phyloP scores from a whole-genome alignment of 2,888 invertebrate genomes.

The Cylloceria caligata region DNA sequence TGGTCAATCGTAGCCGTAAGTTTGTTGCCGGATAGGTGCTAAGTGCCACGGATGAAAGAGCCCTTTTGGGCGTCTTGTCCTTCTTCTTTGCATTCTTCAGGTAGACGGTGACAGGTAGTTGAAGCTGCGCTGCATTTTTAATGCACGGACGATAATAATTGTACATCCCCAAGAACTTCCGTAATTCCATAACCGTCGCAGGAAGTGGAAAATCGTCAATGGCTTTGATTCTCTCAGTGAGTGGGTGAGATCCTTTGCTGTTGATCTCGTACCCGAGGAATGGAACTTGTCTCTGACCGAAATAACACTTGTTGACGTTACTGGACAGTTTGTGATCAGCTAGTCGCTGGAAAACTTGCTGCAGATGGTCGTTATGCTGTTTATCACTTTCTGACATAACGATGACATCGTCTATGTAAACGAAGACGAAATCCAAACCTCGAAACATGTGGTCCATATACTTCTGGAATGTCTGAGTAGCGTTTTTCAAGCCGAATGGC shows the following conservation, averaged over 20 bases:
- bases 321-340: conserved; percentile 29
- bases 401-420: conserved; percentile 18
- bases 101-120: conserved; percentile 11
- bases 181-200: conserved; percentile 41
- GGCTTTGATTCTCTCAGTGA: neutral
- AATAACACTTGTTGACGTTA: conserved; percentile 53
- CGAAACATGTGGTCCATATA: neutral
- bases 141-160: conserved; percentile 58
- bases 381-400: conserved; percentile 30
- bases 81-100: conserved; percentile 44
- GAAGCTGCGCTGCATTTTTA: conserved; percentile 53
- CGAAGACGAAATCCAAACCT: neutral
- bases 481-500: neutral
- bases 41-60: conserved; percentile 33
- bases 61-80: conserved; percentile 59
- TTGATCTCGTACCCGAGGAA: conserved; percentile 33
- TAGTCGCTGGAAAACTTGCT: conserved; percentile 15
- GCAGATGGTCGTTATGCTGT: conserved; percentile 57
- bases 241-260: neutral
- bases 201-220: neutral
- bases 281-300: conserved; percentile 42
- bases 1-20: conserved; percentile 48
- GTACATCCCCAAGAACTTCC: conserved; percentile 70
- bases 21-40: conserved; percentile 55
- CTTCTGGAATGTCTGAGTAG: neutral